phyloP scores from a whole-genome alignment of 2,888 invertebrate species.

The Chloromyia formosa region DNA sequence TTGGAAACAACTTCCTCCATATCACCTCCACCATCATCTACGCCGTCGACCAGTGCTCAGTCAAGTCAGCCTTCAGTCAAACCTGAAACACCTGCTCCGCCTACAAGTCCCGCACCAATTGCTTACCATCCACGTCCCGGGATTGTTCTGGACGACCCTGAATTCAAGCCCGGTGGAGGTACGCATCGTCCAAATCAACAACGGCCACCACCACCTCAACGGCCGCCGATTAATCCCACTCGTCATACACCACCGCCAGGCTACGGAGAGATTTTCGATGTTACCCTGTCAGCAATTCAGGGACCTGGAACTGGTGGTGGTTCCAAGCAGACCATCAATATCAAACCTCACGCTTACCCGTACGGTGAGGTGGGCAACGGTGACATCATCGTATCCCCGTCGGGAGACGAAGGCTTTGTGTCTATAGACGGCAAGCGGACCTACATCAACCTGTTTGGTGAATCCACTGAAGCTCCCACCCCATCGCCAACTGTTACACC shows the following conservation, averaged over 20 bases:
- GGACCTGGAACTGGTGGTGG: slow-evolving; percentile 74
- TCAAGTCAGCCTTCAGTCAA: slow-evolving; percentile 47
- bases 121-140: slow-evolving; percentile 83
- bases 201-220: slow-evolving; percentile 55
- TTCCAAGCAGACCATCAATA: slow-evolving; percentile 63
- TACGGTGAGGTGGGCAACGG: slow-evolving; percentile 58
- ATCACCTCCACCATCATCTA: not conserved
- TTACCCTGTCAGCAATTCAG: slow-evolving; percentile 88
- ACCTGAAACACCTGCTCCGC: slow-evolving; percentile 49
- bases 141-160: slow-evolving; percentile 85
- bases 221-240: slow-evolving; percentile 62
- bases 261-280: slow-evolving; percentile 85
- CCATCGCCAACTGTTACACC: slow-evolving; percentile 55
- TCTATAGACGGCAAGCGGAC: slow-evolving; percentile 92
- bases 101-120: slow-evolving; percentile 53
- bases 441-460: slow-evolving; percentile 85
- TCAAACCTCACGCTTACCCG: slow-evolving; percentile 60
- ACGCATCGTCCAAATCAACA: slow-evolving; percentile 55
- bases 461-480: slow-evolving; percentile 64
- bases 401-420: slow-evolving; percentile 85
- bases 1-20: slow-evolving; percentile 37
- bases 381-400: slow-evolving; percentile 82
- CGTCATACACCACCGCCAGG: slow-evolving; percentile 64
- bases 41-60: slow-evolving; percentile 46
- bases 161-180: slow-evolving; percentile 75